Conservation (phyloP, 2,888 invertebrate species). For the Ornithoptera alexandrae region DNA sequence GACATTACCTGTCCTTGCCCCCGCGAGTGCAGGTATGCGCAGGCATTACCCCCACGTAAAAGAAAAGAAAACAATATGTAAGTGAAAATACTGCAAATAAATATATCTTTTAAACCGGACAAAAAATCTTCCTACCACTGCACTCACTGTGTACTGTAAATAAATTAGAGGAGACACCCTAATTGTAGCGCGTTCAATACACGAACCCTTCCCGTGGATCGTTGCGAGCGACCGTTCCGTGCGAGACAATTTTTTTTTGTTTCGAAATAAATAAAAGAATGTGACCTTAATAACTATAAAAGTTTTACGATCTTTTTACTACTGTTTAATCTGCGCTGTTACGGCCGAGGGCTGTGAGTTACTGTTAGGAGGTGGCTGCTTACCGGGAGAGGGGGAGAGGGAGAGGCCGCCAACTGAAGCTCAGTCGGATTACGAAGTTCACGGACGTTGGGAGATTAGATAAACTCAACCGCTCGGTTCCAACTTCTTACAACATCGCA, state of each 20-base stretch:
- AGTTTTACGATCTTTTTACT: constrained; percentile 71
- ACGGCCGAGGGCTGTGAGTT: constrained; percentile 56
- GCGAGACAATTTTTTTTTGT: too few relatives aligned
- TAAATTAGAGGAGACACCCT: too few relatives aligned
- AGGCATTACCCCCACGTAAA: too few relatives aligned
- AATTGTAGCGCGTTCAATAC: too few relatives aligned
- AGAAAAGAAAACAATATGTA: too few relatives aligned
- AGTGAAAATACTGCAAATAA: too few relatives aligned
- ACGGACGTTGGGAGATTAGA: constrained; percentile 18
- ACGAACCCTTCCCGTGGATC: constrained; percentile 48
- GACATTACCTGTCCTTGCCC: too few relatives aligned
- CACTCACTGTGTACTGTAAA: too few relatives aligned
- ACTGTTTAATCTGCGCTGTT: constrained; percentile 73
- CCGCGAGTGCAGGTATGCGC: too few relatives aligned
- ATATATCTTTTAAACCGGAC: too few relatives aligned
- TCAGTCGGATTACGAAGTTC: constrained; percentile 14
- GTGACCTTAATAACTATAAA: constrained; percentile 66
- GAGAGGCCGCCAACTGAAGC: neutral
- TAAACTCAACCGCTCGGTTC: neutral
- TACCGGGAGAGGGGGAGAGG: neutral
- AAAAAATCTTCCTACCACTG: too few relatives aligned
- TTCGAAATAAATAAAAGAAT: constrained; percentile 44
- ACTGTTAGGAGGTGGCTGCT: constrained; percentile 39
- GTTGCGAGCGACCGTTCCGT: constrained; percentile 58
- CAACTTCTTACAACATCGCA: neutral